Base-by-base conservation (phyloP, 2,888 invertebrate species). In the Pyrgus malvae region DNA sequence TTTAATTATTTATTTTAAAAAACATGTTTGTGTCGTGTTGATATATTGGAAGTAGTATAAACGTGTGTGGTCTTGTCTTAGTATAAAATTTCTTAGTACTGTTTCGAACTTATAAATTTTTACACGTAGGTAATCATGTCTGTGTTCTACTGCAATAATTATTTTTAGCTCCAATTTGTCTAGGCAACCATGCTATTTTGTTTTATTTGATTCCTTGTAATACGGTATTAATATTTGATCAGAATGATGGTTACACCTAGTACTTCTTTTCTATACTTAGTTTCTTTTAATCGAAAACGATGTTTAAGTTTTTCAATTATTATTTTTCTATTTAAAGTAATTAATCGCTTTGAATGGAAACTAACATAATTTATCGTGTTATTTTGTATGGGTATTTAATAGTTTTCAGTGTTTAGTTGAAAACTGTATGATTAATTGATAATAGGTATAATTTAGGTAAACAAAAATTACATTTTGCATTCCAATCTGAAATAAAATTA, bases 31-130 rank as follows among this genome's bases (percentile, higher is more conserved):
- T 64, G 57, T 56, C 61, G 59, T 64, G 68, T 63, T 74, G 61
- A 72, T 61, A 68, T 57, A 60, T 62, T 74, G 73, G 69, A 71
- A 67, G 73, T 73, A 73, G 70, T 69, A 65, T 63, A 70, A 63
- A 68, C 71, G 70, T 73, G 69, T 74, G 69, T 73, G 76, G 69
- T 66, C 16, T 73, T 76, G 69, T 66, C 16, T 5, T 33, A 23
- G 29, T 50, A 50, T 16, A 41, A 33, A 51, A 69, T 71, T 70
- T 74, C 68, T 64, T 64, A 65, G 9, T 27, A 63, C 66, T 66
- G 62, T 66, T 66, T 72, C 67, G 61, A 66, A 67, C 65, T 70
- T 68, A 70, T 67, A 69, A 65, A 67, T 69, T 72, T 68, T 65
- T 66, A 61, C 62, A 68, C 68, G 62, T 66, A 71, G 68, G 79